phyloP scores from a whole-genome alignment of 2,797 vertebrate genomes.

The Syncerus caffer region DNA sequence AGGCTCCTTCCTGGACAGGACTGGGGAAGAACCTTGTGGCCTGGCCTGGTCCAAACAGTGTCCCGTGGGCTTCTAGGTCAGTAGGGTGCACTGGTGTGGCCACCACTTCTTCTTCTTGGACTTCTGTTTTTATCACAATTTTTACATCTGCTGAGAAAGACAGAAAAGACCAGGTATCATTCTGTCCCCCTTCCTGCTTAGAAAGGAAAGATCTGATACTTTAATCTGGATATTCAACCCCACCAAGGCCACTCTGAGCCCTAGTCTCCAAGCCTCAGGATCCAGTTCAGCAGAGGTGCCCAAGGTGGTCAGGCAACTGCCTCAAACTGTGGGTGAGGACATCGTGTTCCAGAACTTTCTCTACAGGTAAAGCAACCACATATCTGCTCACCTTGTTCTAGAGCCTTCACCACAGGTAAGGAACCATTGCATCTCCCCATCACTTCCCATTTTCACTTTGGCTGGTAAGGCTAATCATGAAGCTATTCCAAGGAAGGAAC shows the following conservation, averaged over 20 bases:
- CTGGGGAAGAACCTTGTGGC: conserved; percentile 69
- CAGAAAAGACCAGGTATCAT: not conserved
- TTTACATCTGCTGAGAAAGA: conserved; percentile 73
- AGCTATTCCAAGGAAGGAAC: not conserved
- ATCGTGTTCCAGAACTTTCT: not conserved
- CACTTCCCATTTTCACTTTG: not conserved
- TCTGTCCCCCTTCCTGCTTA: not conserved
- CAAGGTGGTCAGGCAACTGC: not conserved
- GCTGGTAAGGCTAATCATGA: not conserved
- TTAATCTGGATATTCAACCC: not conserved
- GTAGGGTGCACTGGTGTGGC: conserved; percentile 72
- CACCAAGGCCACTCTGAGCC: accelerated
- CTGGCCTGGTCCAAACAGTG: conserved; percentile 68
- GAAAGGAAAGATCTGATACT: not conserved
- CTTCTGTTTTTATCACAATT: conserved; percentile 75
- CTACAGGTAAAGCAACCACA: not conserved
- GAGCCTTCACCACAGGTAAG: not conserved
- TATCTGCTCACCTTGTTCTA: not conserved
- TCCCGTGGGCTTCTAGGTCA: conserved; percentile 73
- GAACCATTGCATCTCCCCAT: not conserved
- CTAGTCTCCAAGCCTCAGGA: not conserved
- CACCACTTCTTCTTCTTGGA: conserved; percentile 73
- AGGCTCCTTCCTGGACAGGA: conserved; percentile 66
- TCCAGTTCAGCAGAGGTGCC: not conserved
- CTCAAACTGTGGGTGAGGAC: not conserved